These are phyloP conservation scores for Mustelus asterias DNA, from an alignment of 2,113 vertebrate genomes.

Conservation along the genomic window DNA sequence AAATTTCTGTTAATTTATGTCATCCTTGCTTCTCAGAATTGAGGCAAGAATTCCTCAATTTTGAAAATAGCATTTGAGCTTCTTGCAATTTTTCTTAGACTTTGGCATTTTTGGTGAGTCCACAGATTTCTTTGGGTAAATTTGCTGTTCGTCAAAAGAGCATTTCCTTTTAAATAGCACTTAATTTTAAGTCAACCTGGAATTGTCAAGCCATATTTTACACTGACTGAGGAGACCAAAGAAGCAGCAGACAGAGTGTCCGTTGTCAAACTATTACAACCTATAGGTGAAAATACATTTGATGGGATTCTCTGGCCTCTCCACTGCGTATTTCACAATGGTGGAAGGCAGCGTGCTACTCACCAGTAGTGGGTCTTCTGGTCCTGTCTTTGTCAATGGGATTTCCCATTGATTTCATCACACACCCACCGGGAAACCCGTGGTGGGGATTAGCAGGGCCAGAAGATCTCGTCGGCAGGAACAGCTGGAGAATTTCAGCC, in stretches of 20 bases:
- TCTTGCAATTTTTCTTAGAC: background rate
- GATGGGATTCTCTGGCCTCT: no score
- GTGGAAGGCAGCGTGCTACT: no score
- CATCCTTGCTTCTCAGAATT: background rate
- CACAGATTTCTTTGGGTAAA: background rate
- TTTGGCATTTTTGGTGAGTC: background rate
- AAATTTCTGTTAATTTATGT: slow-evolving; percentile 5
- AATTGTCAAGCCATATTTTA: background rate
- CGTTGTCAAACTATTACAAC: background rate
- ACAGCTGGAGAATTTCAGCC: no score
- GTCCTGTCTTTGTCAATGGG: no score
- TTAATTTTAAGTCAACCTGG: background rate
- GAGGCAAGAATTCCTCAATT: background rate
- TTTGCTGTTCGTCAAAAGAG: background rate
- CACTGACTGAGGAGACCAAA: background rate
- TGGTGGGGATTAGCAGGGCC: no score
- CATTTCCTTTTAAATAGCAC: background rate
- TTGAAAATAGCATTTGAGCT: background rate
- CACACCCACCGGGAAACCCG: no score
- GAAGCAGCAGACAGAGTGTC: background rate
- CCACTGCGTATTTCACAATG: no score
- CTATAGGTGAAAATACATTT: background rate
- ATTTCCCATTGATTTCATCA: no score
- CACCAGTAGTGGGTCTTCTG: no score
- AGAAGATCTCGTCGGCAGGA: no score